Evolutionary conservation across 1,140 invertebrate species (phyloP), one percentile per base, ranked within the genome.

Genomic region (Plodia interpunctella): DNA sequence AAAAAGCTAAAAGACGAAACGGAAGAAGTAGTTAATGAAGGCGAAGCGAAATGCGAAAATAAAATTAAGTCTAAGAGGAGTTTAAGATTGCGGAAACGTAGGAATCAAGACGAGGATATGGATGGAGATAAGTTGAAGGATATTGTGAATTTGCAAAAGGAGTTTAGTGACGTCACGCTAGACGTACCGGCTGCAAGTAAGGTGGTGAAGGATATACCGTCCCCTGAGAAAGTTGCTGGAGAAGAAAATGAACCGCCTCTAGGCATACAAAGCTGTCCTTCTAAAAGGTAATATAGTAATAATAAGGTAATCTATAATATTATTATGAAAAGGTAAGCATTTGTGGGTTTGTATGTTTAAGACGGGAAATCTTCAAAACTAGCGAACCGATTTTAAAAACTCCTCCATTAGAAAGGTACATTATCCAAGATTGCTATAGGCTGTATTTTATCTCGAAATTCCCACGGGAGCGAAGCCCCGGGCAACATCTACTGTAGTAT

Each of bases 151-250:
- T 65, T 88, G 15, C 83, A 87, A 59, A 65, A 50, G 13, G 76
- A 86, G 60, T 88, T 79, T 60, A 78, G 71, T 21, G 86, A 88
- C 49, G 81, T 88, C 0, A 84, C 80, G 1, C 44, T 86, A 51
- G 80, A 74, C 32, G 49, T 75, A 13, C 83, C 83, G 0, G 77
- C 74, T 9, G 60, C 66, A 0, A 28, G 38, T 0, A 83, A 83
- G 61, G 55, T 53, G 3, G 59, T 73, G 0, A 74, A 75, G 56
- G 78, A 86, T 60, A 85, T 86, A 21, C 64, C 66, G 0, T 83
- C 86, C 0, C 83, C 86, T 0, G 81, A 80, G 35, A 78, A 80
- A 35, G 21, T 53, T 8, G 28, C 51, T 0, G 57, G 50, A 11
- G 68, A 74, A 53, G 84, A 88, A 60, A 86, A 86, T 66, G 8